These are phyloP conservation scores for Plagiodera versicolora DNA, from an alignment of 2,888 invertebrate species.

Conservation along the genomic window DNA sequence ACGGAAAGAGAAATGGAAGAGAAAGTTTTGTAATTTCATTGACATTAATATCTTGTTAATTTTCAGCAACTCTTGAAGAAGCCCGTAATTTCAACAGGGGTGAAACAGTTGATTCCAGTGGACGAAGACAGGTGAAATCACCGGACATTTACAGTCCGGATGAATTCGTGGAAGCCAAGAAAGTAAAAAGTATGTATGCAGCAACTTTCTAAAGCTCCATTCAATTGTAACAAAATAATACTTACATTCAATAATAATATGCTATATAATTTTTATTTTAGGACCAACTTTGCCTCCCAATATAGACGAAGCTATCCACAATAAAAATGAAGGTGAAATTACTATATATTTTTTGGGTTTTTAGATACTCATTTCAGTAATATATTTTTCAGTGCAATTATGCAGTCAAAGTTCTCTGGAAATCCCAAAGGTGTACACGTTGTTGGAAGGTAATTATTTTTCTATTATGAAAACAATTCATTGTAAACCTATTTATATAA, in stretches of 20 bases:
- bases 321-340: neutral
- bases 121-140: neutral
- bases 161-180: neutral
- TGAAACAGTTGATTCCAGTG: neutral
- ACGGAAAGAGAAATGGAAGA: neutral
- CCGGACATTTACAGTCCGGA: slow-evolving; percentile 3
- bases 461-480: too few species aligned
- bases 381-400: neutral
- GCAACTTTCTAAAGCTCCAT: neutral
- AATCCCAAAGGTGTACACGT: neutral
- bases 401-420: neutral
- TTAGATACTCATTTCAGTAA: neutral
- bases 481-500: too few species aligned
- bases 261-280: neutral
- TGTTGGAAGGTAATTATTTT: neutral
- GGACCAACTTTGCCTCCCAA: neutral
- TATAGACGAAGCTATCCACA: neutral
- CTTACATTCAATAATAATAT: neutral
- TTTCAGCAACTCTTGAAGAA: neutral
- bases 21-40: neutral
- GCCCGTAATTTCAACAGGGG: neutral
- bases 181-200: neutral
- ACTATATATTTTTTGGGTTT: neutral
- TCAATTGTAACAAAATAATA: neutral
- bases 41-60: neutral